Evolutionary conservation across 2,797 vertebrate genomes (phyloP).

Genomic region (Clarias platycephalus): DNA sequence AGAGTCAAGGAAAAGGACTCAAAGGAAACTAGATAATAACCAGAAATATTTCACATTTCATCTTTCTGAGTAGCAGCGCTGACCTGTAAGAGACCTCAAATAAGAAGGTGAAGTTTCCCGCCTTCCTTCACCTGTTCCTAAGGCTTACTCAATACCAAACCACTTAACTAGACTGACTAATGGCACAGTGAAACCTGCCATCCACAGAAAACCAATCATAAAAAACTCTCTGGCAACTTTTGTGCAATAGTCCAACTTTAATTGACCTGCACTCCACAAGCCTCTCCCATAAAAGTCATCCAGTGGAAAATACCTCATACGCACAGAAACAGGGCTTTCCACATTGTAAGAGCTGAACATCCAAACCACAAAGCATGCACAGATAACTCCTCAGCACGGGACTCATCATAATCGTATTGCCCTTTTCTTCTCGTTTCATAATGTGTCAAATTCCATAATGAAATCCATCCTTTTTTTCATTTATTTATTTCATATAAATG

Average conservation of each 20-base stretch:
- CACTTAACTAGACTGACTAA: constrained; percentile 4
- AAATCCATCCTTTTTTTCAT: constrained; percentile 57
- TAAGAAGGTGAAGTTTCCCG: constrained; percentile 28
- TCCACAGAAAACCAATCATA: background rate
- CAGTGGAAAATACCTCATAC: constrained; percentile 64
- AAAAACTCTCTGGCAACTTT: constrained; percentile 25
- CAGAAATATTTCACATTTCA: constrained; percentile 52
- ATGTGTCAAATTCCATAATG: constrained; percentile 58
- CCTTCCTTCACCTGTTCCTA: constrained; percentile 60
- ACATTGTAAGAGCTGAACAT: constrained; percentile 56
- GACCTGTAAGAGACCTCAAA: constrained; percentile 11
- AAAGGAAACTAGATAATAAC: constrained; percentile 38
- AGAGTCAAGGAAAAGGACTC: constrained; percentile 12
- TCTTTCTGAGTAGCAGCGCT: background rate
- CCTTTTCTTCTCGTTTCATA: constrained; percentile 40
- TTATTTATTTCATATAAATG: constrained; percentile 52
- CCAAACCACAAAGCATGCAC: constrained; percentile 45
- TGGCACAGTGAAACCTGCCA: background rate
- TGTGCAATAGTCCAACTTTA: constrained; percentile 24
- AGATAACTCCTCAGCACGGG: constrained; percentile 51
- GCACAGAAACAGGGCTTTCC: constrained; percentile 62
- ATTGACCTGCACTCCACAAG: constrained; percentile 42
- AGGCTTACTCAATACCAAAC: constrained; percentile 56
- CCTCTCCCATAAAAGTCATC: constrained; percentile 56
- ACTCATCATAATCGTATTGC: constrained; percentile 37